A percentile compares a stretch with the other conserved stretches of the same genome.
phyloP scores from a whole-genome alignment of 92 coral and sea anemone genomes.

The Meandrina meandrites region DNA sequence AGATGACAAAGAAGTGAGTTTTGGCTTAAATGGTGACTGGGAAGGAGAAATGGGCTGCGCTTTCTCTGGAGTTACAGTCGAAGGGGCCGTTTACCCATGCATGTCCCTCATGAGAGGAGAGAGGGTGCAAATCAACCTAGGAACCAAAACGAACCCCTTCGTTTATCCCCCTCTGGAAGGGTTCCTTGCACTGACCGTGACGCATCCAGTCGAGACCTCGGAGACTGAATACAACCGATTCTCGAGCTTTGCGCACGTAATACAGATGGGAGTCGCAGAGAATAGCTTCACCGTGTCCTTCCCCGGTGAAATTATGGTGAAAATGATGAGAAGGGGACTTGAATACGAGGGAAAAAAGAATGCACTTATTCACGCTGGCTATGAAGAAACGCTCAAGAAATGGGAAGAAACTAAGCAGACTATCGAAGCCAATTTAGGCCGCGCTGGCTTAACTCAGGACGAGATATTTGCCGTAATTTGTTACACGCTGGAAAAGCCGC shows the following conservation, averaged over 20 bases:
- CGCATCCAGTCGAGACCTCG: conserved; percentile 28
- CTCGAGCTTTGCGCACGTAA: conserved; percentile 58
- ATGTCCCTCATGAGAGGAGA: conserved; percentile 71
- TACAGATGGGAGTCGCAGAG: conserved; percentile 69
- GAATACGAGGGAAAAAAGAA: conserved; percentile 76
- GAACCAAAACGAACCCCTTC: conserved; percentile 61
- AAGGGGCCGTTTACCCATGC: conserved; percentile 71
- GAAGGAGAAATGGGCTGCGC: conserved; percentile 54
- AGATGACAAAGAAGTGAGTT: conserved; percentile 45
- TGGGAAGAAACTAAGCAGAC: conserved; percentile 43
- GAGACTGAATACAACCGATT: conserved; percentile 46
- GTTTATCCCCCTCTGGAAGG: conserved; percentile 59
- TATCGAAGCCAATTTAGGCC: conserved; percentile 27
- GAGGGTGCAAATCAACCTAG: conserved; percentile 61
- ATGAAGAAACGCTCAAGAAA: conserved; percentile 62
- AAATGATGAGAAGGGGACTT: conserved; percentile 69
- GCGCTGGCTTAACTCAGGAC: conserved; percentile 59
- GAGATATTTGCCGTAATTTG: conserved; percentile 69
- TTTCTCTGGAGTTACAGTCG: conserved; percentile 43
- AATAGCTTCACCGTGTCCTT: conserved; percentile 62
- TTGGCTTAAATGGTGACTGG: conserved; percentile 69
- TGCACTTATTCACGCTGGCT: conserved; percentile 71
- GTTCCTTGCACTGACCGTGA: conserved; percentile 49
- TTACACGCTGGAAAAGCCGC: conserved; percentile 74
- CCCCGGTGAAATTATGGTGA: conserved; percentile 79